Evolutionary conservation across 2,888 invertebrate species (phyloP).

Genomic region (Drosophila mimetica): DNA sequence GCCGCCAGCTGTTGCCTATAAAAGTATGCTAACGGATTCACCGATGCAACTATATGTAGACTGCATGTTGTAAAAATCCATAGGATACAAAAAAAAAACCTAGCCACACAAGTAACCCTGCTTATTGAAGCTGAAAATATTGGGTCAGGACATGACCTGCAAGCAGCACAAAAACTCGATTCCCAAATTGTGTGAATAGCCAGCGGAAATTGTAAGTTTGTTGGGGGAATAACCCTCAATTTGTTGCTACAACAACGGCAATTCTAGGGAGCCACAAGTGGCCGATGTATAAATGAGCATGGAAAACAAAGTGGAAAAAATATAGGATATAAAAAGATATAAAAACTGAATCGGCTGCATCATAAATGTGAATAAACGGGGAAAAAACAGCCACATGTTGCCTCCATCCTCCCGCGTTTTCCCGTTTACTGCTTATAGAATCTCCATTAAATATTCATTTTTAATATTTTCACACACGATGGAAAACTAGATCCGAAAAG

Average conservation of each 20-base stretch:
- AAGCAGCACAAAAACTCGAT: conserved; percentile 34
- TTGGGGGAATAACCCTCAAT: conserved; percentile 50
- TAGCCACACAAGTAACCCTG: conserved; percentile 27
- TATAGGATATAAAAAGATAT: too few relatives aligned
- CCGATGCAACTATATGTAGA: conserved; percentile 5
- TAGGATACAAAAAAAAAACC: too few relatives aligned
- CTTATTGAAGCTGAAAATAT: conserved; percentile 46
- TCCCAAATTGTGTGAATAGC: conserved; percentile 44
- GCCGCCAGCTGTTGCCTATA: conserved; percentile 30
- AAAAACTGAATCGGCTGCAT: conserved; percentile 19
- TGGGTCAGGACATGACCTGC: conserved; percentile 8
- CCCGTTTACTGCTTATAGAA: conserved; percentile 18
- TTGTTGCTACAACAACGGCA: conserved; percentile 38
- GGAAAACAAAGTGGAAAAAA: conserved; percentile 23
- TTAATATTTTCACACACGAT: conserved; percentile 36
- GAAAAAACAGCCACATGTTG: conserved; percentile 17
- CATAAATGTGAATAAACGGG: conserved; percentile 40
- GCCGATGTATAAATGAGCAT: conserved; percentile 39
- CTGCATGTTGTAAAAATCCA: too few relatives aligned
- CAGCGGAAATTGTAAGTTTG: conserved; percentile 56
- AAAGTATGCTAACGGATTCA: conserved; percentile 42
- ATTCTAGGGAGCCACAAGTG: conserved; percentile 44
- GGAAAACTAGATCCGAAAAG: conserved; percentile 1
- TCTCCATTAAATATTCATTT: conserved; percentile 51
- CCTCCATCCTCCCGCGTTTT: not conserved